Base-by-base conservation (phyloP, 1,140 invertebrate genomes). In the Cyclina sinensis region DNA sequence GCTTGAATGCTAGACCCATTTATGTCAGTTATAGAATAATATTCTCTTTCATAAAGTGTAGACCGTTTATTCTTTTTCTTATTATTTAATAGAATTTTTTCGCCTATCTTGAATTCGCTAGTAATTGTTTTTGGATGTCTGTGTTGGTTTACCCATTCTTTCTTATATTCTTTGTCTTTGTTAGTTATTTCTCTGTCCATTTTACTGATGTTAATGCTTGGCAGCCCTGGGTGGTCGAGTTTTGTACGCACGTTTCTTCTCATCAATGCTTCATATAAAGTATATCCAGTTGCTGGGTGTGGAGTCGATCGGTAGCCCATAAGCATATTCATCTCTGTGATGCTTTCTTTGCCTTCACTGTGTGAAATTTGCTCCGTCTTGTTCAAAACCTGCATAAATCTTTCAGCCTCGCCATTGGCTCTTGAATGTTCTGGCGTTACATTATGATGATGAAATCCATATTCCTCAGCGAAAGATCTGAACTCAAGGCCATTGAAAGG, bases 381-480 rank as follows among this genome's bases (percentile, higher is more conserved):
- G 43, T 54, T 73, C 24, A 89, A 57, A 32, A 78, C n/a, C 73
- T 89, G 85, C 81, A 85, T 91, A 27, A 91, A 91, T 18, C 21
- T 51, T 48, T 91, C 88, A 32, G 78, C 83, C 87, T 87, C 76
- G 1, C 73, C 74, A 35, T 91, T 91, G 46, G 81, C 88, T 70
- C 32, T 68, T 43, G 48, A 5, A 27, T 78, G 57, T 37, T 37
- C 46, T 24, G 81, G 68, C 35, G 73, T 85, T 51, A 79, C 35
- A 43, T 59, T 73, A 18, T 68, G 54, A 14, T 89, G 81, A 14
- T 37, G 21, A 30, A 85, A 84, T 70, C 73, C 81, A 11, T 51
- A n/a, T 80, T 85, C 35, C 5, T 46, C 30, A 7, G 83, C 21
- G 74, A 86, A 89, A 27, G 68, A 18, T 54, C 24, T 24, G 18